A percentile compares a stretch with the other conserved stretches of the same genome.
phyloP scores from a whole-genome alignment of 1,140 invertebrate species.

The Temnothorax longispinosus region DNA sequence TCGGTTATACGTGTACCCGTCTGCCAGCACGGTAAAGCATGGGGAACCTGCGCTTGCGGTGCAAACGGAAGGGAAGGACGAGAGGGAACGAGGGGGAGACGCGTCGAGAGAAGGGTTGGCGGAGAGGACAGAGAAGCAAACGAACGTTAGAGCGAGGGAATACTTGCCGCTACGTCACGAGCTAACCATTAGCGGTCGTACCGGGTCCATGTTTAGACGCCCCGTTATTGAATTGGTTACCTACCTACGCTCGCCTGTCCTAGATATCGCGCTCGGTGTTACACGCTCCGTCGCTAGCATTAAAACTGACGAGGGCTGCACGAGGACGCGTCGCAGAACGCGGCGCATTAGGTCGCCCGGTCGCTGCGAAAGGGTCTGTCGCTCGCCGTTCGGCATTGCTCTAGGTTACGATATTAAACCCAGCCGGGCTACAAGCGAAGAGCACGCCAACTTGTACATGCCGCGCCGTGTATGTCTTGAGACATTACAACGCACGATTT shows the following conservation, averaged over 20 bases:
- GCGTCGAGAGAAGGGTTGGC: slow-evolving; percentile 37
- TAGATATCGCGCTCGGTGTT: slow-evolving; percentile 69
- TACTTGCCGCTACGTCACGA: slow-evolving; percentile 61
- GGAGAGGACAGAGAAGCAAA: slow-evolving; percentile 49
- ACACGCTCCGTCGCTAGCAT: slow-evolving; percentile 67
- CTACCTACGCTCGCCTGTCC: slow-evolving; percentile 68
- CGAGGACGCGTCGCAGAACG: slow-evolving; percentile 24
- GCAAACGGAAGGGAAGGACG: slow-evolving; percentile 42
- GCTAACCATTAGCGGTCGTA: slow-evolving; percentile 74
- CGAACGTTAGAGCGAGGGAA: slow-evolving; percentile 50
- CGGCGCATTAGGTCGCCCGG: slow-evolving; percentile 23
- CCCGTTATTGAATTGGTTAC: slow-evolving; percentile 75
- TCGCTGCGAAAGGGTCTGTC: slow-evolving; percentile 23
- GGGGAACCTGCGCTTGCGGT: slow-evolving; percentile 65
- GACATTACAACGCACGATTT: neutral
- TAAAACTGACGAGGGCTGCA: slow-evolving; percentile 69
- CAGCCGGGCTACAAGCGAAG: neutral
- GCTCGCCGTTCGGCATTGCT: neutral
- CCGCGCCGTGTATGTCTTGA: neutral
- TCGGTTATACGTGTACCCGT: slow-evolving; percentile 81
- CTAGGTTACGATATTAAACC: neutral
- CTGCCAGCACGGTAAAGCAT: slow-evolving; percentile 72
- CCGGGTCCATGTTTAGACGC: slow-evolving; percentile 70
- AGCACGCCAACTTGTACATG: neutral
- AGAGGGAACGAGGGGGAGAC: slow-evolving; percentile 22